phyloP scores from a whole-genome alignment of 2,797 vertebrate species.

The Chelonia mydas region DNA sequence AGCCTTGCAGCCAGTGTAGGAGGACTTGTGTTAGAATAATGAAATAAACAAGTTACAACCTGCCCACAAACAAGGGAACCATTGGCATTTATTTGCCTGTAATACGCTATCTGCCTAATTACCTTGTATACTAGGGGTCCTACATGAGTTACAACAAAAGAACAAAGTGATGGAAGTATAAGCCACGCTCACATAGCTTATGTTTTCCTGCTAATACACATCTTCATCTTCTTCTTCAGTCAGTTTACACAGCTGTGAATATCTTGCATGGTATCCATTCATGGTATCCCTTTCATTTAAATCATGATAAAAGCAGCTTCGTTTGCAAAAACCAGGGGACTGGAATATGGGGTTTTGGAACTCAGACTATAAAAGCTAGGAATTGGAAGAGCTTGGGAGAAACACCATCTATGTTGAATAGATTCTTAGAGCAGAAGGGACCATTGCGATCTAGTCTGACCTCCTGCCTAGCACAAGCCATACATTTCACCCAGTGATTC shows the following conservation, averaged over 20 bases:
- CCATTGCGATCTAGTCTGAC: neutral
- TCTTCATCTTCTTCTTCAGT: constrained; percentile 23
- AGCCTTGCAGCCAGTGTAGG: constrained; percentile 33
- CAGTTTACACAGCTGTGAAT: constrained; percentile 57
- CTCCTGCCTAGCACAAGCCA: neutral
- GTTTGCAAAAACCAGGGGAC: constrained; percentile 35
- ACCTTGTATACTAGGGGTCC: constrained; percentile 42
- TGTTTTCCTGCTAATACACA: constrained; percentile 61
- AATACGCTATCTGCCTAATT: constrained; percentile 60
- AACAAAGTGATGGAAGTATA: constrained; percentile 51
- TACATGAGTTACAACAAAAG: constrained; percentile 56
- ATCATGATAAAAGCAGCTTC: constrained; percentile 43
- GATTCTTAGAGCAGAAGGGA: neutral
- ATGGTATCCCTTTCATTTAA: constrained; percentile 66
- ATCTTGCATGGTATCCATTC: constrained; percentile 49
- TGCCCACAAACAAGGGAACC: constrained; percentile 7
- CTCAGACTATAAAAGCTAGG: neutral
- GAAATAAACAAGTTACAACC: constrained; percentile 54
- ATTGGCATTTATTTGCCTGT: constrained; percentile 48
- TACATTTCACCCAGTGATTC: neutral
- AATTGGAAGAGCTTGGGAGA: neutral
- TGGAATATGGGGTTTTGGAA: constrained; percentile 2
- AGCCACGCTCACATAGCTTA: constrained; percentile 26
- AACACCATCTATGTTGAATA: neutral
- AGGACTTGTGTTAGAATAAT: neutral